Percentiles rank a stretch among this genome's conserved stretches.
Evolutionary conservation across 2,888 invertebrate species (phyloP).

Genomic region (Andrena marginata): DNA sequence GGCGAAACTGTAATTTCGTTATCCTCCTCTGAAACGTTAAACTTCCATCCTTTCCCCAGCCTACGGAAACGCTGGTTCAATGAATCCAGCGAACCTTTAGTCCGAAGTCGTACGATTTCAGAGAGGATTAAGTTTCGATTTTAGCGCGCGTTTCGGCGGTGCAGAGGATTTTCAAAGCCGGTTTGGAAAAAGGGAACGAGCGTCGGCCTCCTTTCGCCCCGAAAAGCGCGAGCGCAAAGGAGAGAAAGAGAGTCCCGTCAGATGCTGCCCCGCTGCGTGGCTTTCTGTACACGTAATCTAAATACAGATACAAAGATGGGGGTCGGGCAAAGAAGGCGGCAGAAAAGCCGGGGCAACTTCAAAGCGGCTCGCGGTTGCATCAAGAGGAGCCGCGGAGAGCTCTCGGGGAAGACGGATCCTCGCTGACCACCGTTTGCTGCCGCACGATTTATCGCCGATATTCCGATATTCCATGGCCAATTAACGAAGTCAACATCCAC

Average conservation of each 20-base stretch:
- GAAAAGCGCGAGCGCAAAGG: constrained; percentile 16
- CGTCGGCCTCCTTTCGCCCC: not conserved
- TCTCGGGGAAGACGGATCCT: constrained; percentile 1
- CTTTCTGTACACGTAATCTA: constrained; percentile 54
- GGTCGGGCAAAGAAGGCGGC: constrained; percentile 46
- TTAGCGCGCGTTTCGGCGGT: constrained; percentile 14
- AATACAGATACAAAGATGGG: constrained; percentile 58
- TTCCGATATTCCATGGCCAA: constrained; percentile 49
- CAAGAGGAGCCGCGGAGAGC: constrained; percentile 11
- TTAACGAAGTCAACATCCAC: constrained; percentile 58
- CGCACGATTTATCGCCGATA: constrained; percentile 60
- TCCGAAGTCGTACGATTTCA: not conserved
- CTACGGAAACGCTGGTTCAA: not conserved
- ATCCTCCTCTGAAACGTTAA: not conserved
- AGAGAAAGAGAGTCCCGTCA: constrained; percentile 18
- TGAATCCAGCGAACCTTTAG: not conserved
- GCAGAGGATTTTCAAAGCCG: constrained; percentile 45
- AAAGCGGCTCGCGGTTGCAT: constrained; percentile 50
- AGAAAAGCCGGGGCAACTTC: constrained; percentile 43
- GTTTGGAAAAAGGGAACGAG: constrained; percentile 23
- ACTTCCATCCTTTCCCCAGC: not conserved
- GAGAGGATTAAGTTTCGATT: constrained; percentile 43
- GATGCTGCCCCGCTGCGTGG: constrained; percentile 38
- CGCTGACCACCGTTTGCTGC: not conserved
- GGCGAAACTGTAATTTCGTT: constrained; percentile 2